Conservation (phyloP, 2,888 invertebrate genomes). For the Pachliopta kotzebuea region DNA sequence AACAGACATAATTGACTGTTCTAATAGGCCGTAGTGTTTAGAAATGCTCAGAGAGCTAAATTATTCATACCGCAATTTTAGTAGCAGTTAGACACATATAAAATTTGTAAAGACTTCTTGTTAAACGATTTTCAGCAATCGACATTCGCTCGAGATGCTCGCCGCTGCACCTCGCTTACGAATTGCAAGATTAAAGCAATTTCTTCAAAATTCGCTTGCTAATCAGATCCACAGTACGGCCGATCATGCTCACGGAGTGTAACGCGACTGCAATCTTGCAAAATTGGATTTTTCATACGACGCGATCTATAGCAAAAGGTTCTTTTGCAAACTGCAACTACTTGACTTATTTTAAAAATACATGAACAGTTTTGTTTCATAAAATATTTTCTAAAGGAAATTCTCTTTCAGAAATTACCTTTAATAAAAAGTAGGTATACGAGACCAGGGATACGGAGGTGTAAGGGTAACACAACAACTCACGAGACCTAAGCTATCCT, state of each 20-base stretch:
- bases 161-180: conserved; percentile 8
- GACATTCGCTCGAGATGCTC: neutral
- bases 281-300: conserved; percentile 14
- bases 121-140: neutral
- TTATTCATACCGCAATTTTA: neutral
- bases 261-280: conserved; percentile 19
- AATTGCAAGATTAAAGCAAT: conserved; percentile 18
- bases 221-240: conserved; percentile 14
- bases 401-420: too few relatives aligned
- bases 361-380: too few relatives aligned
- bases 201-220: conserved; percentile 21
- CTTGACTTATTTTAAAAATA: too few relatives aligned
- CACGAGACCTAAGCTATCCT: too few relatives aligned
- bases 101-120: neutral
- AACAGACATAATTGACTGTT: too few relatives aligned
- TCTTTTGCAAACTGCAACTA: neutral
- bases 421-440: too few relatives aligned
- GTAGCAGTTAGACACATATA: neutral
- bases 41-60: neutral
- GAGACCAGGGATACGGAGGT: too few relatives aligned
- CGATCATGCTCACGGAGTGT: conserved; percentile 3
- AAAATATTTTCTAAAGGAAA: too few relatives aligned
- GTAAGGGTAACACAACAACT: too few relatives aligned
- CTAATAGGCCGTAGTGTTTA: neutral
- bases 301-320: conserved; percentile 4